Base-by-base conservation (phyloP, 2,113 vertebrate species). In the Nannospalax galili region DNA sequence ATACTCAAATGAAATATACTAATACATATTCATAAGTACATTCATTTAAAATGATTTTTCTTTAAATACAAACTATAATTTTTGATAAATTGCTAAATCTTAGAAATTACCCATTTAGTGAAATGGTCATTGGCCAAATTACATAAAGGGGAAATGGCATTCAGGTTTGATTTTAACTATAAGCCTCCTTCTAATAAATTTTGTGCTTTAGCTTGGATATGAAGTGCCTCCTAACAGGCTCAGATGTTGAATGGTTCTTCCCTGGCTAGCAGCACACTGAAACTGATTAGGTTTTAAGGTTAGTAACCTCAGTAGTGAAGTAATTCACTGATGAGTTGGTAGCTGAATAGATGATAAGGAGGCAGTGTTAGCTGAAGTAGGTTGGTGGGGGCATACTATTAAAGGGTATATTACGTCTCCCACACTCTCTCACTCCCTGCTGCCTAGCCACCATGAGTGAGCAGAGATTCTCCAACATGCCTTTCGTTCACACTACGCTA, bases 101-200 rank as follows among this genome's bases (percentile, higher is more conserved):
- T 65, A 19, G 17, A 88, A 94, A 84, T 75, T 90, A 9, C 35
- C 14, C 56, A 62, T 81, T 95, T 95, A 56, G 48, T 91, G n/a
- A 94, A 91, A 94, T 70, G n/a, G 26, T 52, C 84, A 94, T 64
- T 91, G 82, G 26, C 52, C 40, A 94, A 96, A 74, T 89, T 95
- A 73, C 10, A n/a, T 81, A 73, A 69, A 65, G 48, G 9, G 45
- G 52, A 94, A 91, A 94, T 70, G 17, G 14, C 28, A 85, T 88
- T 95, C 87, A 64, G 30, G 81, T 91, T 20, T 93, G 24, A 92
- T 93, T 96, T 81, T 37, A 93, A 20, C 79, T 58, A 45, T 77
- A 58, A 60, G 19, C 7, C 7, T 80, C 15, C 35, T 96, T 92
- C 45, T 48, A 69, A 52, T 62, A 15, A 32, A 12, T 91, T 56